Evolutionary conservation across 2,888 invertebrate genomes (phyloP).

Genomic region (Cybosia mesomella): DNA sequence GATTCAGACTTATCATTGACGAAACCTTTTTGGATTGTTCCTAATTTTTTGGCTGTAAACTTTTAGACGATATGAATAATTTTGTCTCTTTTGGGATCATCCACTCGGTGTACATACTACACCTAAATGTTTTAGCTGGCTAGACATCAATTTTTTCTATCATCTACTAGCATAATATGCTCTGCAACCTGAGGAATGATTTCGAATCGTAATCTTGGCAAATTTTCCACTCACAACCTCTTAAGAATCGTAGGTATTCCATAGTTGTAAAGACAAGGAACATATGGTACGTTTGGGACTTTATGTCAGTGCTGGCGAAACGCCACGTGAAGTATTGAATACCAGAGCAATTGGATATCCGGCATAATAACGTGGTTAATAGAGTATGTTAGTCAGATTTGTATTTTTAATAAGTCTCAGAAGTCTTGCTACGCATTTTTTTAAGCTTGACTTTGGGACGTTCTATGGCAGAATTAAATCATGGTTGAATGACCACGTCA

Average conservation of each 20-base stretch:
- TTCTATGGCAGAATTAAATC: too few relatives aligned
- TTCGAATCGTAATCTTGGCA: not conserved
- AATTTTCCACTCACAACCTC: not conserved
- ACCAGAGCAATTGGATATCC: constrained; percentile 41
- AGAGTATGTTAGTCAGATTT: constrained; percentile 37
- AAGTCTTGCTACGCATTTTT: not conserved
- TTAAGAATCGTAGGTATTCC: not conserved
- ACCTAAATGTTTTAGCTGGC: too few relatives aligned
- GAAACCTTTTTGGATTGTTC: too few relatives aligned
- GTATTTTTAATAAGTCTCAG: constrained; percentile 35
- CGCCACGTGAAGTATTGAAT: constrained; percentile 39
- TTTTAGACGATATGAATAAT: too few relatives aligned
- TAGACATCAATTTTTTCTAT: too few relatives aligned
- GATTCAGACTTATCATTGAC: too few relatives aligned
- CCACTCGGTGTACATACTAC: too few relatives aligned
- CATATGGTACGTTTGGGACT: constrained; percentile 18
- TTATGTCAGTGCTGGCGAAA: constrained; percentile 33
- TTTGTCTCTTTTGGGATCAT: too few relatives aligned
- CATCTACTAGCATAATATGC: not conserved
- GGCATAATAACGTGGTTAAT: constrained; percentile 34
- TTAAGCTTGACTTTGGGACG: not conserved
- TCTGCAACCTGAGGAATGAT: not conserved
- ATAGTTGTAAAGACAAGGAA: not conserved
- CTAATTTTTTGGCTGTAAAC: too few relatives aligned
- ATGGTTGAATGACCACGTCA: too few relatives aligned